A percentile compares a stretch with the other conserved stretches of the same genome.
phyloP scores from a whole-genome alignment of 2,888 invertebrate genomes.

The Druceiella hillmani region DNA sequence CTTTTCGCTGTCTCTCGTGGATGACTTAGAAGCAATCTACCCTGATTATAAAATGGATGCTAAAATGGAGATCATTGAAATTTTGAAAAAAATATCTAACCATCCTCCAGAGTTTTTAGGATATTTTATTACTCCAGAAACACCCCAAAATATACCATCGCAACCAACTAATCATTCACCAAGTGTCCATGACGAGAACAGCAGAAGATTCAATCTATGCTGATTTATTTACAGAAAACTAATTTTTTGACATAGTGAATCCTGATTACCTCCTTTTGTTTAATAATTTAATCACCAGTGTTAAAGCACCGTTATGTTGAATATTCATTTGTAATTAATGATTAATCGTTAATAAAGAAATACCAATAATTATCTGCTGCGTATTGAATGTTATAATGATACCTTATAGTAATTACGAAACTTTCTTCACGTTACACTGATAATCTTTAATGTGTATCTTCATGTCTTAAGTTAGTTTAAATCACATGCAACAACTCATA shows the following conservation, averaged over 20 bases:
- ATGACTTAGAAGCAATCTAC: constrained; percentile 3
- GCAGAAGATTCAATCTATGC: constrained; percentile 22
- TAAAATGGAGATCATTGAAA: constrained; percentile 20
- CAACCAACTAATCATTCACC: constrained; percentile 22
- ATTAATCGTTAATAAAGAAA: constrained; percentile 16
- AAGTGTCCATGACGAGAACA: constrained; percentile 23
- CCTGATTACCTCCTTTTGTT: constrained; percentile 8
- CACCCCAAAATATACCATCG: constrained; percentile 18
- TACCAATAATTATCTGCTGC: constrained; percentile 15
- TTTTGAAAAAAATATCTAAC: constrained; percentile 19
- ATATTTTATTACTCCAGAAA: constrained; percentile 23
- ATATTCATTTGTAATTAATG: too few relatives aligned
- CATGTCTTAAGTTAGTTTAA: constrained; percentile 20
- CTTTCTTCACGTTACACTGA: constrained; percentile 22
- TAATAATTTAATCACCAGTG: constrained; percentile 14
- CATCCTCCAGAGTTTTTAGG: constrained; percentile 21
- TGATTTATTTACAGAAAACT: constrained; percentile 18
- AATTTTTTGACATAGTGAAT: constrained; percentile 13
- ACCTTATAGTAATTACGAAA: constrained; percentile 22
- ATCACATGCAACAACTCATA: constrained; percentile 21
- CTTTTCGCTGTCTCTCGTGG: constrained; percentile 21
- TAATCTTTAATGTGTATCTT: constrained; percentile 21
- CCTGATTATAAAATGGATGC: neutral
- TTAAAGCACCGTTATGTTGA: constrained; percentile 11
- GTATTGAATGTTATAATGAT: constrained; percentile 16